Evolutionary conservation across 2,113 vertebrate genomes (phyloP).

Genomic region (Noctilio leporinus): DNA sequence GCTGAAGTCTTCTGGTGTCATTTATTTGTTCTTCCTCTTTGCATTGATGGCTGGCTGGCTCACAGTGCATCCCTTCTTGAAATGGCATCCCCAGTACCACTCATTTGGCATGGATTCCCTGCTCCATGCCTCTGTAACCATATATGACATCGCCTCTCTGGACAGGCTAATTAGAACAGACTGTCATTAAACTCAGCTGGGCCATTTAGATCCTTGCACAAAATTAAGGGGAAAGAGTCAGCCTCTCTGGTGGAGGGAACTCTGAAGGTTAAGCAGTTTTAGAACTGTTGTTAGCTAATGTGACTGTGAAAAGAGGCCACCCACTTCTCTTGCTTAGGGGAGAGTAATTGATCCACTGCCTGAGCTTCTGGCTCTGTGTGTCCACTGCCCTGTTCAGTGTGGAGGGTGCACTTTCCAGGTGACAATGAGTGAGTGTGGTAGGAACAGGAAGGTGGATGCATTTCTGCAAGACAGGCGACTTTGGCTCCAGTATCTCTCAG

Average conservation of each 20-base stretch:
- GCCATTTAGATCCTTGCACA: background rate
- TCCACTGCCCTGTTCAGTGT: background rate
- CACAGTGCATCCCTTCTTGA: background rate
- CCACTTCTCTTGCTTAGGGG: background rate
- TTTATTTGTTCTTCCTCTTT: background rate
- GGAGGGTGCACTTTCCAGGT: background rate
- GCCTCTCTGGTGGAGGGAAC: background rate
- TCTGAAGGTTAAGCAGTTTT: background rate
- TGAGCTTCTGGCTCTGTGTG: background rate
- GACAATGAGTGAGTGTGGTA: background rate
- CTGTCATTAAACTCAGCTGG: background rate
- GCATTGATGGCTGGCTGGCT: background rate
- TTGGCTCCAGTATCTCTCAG: background rate
- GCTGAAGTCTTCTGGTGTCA: rapidly evolving
- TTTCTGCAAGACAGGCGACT: background rate
- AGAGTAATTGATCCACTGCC: background rate
- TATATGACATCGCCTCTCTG: background rate
- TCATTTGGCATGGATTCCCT: background rate
- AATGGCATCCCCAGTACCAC: background rate
- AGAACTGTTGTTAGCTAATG: background rate
- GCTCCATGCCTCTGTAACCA: background rate
- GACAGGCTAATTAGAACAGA: background rate
- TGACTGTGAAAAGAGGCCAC: background rate
- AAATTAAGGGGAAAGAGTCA: background rate
- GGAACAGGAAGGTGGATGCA: background rate